Evolutionary conservation across 2,888 invertebrate species (phyloP), one percentile per base, ranked within the genome.

Genomic region (Drosophila kambysellisi): DNA sequence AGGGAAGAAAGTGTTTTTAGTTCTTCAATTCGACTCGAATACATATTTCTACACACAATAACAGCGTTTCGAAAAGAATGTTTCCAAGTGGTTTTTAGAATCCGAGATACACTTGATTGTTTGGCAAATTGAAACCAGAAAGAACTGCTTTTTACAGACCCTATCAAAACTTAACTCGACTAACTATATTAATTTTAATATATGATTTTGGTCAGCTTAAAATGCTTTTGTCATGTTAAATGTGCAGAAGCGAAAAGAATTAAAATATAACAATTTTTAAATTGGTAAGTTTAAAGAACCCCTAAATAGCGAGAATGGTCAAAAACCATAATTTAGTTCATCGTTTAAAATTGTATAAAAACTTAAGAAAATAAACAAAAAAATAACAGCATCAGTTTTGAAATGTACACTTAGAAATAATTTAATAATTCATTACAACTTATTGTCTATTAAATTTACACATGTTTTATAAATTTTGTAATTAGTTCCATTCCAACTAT

Each of bases 1-100:
- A 29, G 64, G 84, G 63, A 83, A 57, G 76, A 81, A 83, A 85
- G 85, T 85, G 83, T 74, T 82, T 81, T 68, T 62, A 57, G 15
- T 35, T 33, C 15, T 46, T 53, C 60, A 32, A 32, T 58, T 35
- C 32, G 61, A 41, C 32, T 50, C 12, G 4, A 17, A 32, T 63
- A 0, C 12, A 57, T 20, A 41, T 4, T 30, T 29, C 35, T 35
- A 7, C 7, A 53, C 32, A 62, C 30, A 29, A 30, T 62, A 59
- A 48, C 58, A 52, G 48, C 43, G 52, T 54, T 57, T 60, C 20
- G 41, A 72, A 67, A 50, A 30, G 48, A 35, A 64, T 46, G 62
- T 35, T 63, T 35, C 30, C 39, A 32, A 67, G 62, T 51, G 65
- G 3, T 48, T 56, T 37, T 32, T 29, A 20, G 64, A 52, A 50